Evolutionary conservation across 2,888 invertebrate genomes (phyloP).

Genomic region (Rhorus exstirpatorius): DNA sequence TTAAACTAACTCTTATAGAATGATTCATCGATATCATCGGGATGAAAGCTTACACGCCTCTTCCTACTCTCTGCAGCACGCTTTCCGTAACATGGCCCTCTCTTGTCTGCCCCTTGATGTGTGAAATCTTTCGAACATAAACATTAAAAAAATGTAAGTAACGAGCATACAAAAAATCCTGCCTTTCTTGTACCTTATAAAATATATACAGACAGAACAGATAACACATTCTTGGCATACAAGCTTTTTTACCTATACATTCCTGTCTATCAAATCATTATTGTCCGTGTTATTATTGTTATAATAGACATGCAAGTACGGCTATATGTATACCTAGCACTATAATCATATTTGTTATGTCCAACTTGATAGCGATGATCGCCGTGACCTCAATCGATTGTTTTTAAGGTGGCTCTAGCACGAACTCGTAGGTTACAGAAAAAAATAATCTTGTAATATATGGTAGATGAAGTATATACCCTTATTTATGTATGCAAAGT

Average conservation of each 20-base stretch:
- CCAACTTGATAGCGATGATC: slow-evolving; percentile 38
- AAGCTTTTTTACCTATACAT: too few species aligned
- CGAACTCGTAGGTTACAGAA: too few species aligned
- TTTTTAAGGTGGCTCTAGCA: too few species aligned
- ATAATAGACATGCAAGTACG: neutral
- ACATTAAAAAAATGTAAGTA: slow-evolving; percentile 6
- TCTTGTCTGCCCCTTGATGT: slow-evolving; percentile 9
- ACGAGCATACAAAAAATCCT: slow-evolving; percentile 10
- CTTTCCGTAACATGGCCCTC: neutral
- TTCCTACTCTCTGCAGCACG: slow-evolving; percentile 10
- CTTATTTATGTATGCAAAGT: too few species aligned
- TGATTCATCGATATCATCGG: slow-evolving; percentile 14
- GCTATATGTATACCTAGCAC: neutral
- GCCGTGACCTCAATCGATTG: slow-evolving; percentile 65
- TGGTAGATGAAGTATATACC: slow-evolving; percentile 62
- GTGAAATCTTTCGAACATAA: slow-evolving; percentile 2
- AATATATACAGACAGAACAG: too few species aligned
- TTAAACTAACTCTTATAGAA: slow-evolving; percentile 14
- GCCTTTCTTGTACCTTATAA: neutral
- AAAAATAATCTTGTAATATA: too few species aligned
- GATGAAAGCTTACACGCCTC: slow-evolving; percentile 32
- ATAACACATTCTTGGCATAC: too few species aligned
- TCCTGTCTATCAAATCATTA: too few species aligned
- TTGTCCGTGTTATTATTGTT: slow-evolving; percentile 10
- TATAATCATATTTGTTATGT: slow-evolving; percentile 13